phyloP scores from a whole-genome alignment of 2,113 vertebrate species.

The Passer montanus region DNA sequence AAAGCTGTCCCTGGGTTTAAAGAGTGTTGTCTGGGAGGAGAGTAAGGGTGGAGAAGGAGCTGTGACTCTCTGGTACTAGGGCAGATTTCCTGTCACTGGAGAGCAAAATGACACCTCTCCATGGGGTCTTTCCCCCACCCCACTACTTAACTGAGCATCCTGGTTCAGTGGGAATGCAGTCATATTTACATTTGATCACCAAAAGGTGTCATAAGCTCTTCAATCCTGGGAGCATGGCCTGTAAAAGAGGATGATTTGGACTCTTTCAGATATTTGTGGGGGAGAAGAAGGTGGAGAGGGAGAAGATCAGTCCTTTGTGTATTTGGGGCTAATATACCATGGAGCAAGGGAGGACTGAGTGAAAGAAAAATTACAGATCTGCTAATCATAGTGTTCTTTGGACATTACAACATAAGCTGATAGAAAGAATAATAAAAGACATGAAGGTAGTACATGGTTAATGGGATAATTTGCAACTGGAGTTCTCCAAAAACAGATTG shows the following conservation, averaged over 20 bases:
- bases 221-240: neutral
- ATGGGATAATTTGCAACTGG: neutral
- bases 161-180: neutral
- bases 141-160: neutral
- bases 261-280: neutral
- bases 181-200: neutral
- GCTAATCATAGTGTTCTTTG: neutral
- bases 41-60: neutral
- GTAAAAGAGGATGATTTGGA: neutral
- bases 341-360: neutral
- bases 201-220: constrained; percentile 9
- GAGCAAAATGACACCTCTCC: neutral
- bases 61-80: neutral
- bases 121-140: neutral
- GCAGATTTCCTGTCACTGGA: neutral
- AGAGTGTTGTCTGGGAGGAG: neutral
- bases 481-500: neutral
- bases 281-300: neutral
- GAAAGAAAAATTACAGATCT: neutral
- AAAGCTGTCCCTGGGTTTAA: neutral
- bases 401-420: neutral
- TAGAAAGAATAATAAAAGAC: neutral
- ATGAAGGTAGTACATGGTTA: neutral
- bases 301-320: fast-evolving
- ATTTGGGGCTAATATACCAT: neutral